Conservation (phyloP, 1,140 invertebrate species). For the Campoletis sonorensis region DNA sequence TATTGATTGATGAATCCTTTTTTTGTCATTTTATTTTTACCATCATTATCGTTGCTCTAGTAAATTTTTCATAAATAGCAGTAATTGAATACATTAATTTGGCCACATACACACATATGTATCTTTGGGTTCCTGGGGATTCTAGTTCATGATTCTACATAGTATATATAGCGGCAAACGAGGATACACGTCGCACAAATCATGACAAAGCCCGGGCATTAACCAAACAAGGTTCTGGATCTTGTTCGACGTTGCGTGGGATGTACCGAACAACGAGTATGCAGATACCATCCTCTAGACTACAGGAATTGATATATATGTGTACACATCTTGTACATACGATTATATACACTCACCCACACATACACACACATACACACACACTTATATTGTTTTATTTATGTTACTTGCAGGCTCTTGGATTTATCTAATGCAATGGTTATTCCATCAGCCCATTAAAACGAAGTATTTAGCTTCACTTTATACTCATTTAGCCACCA, state of each 20-base stretch:
- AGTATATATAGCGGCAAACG: slow-evolving; percentile 24
- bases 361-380: too few relatives aligned
- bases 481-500: too few relatives aligned
- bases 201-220: slow-evolving; percentile 50
- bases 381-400: too few relatives aligned
- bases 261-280: neutral
- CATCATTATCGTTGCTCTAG: too few relatives aligned
- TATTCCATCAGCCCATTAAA: too few relatives aligned
- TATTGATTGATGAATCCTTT: too few relatives aligned
- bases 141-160: neutral
- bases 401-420: too few relatives aligned
- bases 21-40: too few relatives aligned
- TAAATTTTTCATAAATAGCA: too few relatives aligned
- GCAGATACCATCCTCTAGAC: slow-evolving; percentile 31
- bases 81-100: neutral
- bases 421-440: too few relatives aligned
- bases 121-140: neutral
- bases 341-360: neutral
- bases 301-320: neutral
- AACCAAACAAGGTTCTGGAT: slow-evolving; percentile 50
- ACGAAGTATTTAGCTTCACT: too few relatives aligned
- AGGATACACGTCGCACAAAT: slow-evolving; percentile 50
- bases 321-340: neutral
- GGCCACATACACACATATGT: neutral
- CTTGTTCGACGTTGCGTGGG: slow-evolving; percentile 47